Conservation (phyloP, 2,797 vertebrate species). For the Craterocephalus amniculus region DNA sequence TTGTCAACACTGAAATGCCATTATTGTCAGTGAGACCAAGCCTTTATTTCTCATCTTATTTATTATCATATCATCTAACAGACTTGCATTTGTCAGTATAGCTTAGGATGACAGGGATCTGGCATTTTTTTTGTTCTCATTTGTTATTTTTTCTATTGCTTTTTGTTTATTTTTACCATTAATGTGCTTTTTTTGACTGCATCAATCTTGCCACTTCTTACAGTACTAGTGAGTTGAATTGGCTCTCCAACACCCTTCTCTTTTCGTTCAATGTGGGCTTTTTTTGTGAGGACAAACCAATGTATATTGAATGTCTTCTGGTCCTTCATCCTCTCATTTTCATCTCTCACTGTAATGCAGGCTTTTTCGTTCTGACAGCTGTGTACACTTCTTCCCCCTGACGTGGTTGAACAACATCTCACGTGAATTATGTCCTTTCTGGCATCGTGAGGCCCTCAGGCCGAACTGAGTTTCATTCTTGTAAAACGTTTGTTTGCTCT, state of each 20-base stretch:
- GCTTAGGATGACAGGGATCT: no score
- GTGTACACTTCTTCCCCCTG: slow-evolving; percentile 7
- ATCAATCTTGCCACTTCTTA: not conserved
- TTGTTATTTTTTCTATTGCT: no score
- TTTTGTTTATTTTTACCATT: not conserved
- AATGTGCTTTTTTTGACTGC: not conserved
- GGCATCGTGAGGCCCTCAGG: not conserved
- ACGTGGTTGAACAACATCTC: slow-evolving; percentile 6
- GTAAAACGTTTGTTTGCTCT: slow-evolving; percentile 28
- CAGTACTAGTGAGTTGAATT: not conserved
- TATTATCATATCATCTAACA: no score
- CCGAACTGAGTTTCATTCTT: slow-evolving; percentile 34
- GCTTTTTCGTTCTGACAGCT: slow-evolving; percentile 11
- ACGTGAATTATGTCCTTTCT: slow-evolving; percentile 10
- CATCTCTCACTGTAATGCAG: not conserved
- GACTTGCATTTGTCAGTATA: no score
- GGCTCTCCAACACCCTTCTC: not conserved
- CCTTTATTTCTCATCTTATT: no score
- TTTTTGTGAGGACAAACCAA: slow-evolving; percentile 8
- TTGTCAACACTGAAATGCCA: no score
- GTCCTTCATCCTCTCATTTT: not conserved
- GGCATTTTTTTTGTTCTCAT: no score
- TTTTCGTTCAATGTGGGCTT: not conserved
- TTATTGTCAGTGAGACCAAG: no score
- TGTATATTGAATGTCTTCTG: not conserved